Evolutionary conservation across 2,797 vertebrate species (phyloP).

Genomic region (Podargus strigoides): DNA sequence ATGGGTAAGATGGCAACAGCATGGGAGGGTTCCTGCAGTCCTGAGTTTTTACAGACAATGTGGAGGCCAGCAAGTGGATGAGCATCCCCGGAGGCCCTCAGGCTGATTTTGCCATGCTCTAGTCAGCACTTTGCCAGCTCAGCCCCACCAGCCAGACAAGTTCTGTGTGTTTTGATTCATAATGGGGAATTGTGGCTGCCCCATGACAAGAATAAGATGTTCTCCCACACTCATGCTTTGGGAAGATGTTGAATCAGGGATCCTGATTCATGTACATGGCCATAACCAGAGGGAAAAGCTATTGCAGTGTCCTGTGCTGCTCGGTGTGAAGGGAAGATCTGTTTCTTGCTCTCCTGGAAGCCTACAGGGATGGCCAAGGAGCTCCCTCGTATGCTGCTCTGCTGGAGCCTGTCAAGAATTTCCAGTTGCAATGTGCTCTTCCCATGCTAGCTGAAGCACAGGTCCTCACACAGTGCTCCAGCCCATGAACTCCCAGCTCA

Average conservation of each 20-base stretch:
- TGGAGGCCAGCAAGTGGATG: neutral
- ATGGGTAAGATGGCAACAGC: neutral
- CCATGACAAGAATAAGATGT: neutral
- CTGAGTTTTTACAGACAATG: neutral
- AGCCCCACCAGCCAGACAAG: neutral
- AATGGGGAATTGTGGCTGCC: neutral
- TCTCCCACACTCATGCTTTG: neutral
- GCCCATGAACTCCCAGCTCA: neutral
- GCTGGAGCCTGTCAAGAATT: neutral
- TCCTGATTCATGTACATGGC: fast-evolving
- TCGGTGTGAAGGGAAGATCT: neutral
- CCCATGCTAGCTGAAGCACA: neutral
- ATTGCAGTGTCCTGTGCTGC: neutral
- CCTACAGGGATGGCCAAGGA: neutral
- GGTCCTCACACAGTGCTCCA: neutral
- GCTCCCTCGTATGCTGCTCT: neutral
- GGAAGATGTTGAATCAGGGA: neutral
- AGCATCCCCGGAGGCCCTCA: neutral
- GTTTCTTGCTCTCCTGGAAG: neutral
- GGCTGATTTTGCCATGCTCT: neutral
- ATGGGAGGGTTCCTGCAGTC: neutral
- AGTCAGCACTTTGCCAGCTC: neutral
- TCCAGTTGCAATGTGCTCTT: neutral
- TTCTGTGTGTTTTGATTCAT: neutral
- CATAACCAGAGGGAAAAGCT: neutral